These are phyloP conservation scores for Invenusta paracnida DNA, from an alignment of 2,888 invertebrate species.

Conservation along the genomic window DNA sequence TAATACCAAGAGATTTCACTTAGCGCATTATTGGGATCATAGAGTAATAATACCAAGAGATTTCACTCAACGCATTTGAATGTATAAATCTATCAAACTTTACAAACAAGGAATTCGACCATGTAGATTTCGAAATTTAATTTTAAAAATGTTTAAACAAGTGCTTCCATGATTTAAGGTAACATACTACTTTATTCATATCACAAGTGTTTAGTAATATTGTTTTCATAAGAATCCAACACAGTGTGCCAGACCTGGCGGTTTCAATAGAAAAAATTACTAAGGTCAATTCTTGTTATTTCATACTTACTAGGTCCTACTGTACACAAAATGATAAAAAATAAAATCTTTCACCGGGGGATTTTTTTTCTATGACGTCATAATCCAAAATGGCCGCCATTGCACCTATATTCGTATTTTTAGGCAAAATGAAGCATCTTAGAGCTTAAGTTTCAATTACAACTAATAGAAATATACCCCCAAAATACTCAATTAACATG, in stretches of 20 bases:
- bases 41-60: too few relatives aligned
- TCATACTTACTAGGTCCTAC: background rate
- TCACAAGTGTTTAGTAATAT: too few relatives aligned
- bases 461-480: background rate
- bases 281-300: background rate
- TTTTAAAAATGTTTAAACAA: too few relatives aligned
- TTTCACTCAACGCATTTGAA: too few relatives aligned
- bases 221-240: too few relatives aligned
- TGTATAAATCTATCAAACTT: too few relatives aligned
- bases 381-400: background rate
- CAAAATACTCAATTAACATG: background rate
- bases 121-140: too few relatives aligned
- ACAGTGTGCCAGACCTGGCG: background rate
- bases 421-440: background rate
- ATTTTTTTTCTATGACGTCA: background rate
- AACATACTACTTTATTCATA: too few relatives aligned
- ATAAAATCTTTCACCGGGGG: background rate
- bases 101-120: too few relatives aligned
- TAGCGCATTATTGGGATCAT: too few relatives aligned
- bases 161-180: too few relatives aligned
- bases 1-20: too few relatives aligned
- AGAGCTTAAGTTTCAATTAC: background rate
- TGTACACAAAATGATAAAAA: background rate
- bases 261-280: background rate
- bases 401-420: background rate